phyloP scores from a whole-genome alignment of 2,888 invertebrate species.

The Physocephala rufipes region DNA sequence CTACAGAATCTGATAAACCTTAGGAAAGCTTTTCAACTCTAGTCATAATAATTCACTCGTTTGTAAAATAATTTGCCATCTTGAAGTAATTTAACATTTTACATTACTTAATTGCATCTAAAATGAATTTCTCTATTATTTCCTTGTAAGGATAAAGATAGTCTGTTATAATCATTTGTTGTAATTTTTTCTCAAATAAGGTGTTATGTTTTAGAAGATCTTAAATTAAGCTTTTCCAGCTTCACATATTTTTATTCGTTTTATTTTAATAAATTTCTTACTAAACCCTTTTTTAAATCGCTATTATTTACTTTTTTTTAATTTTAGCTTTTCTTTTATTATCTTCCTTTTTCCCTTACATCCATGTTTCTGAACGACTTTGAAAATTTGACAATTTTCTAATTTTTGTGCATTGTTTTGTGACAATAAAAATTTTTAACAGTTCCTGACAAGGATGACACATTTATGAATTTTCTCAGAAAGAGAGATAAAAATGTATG shows the following conservation, averaged over 20 bases:
- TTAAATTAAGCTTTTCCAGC: background rate
- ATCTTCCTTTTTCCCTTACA: background rate
- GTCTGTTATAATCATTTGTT: too few relatives aligned
- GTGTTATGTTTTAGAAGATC: too few relatives aligned
- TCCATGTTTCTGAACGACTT: background rate
- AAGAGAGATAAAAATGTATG: background rate
- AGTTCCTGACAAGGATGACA: background rate
- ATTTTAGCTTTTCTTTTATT: conserved; percentile 8
- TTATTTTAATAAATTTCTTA: conserved; percentile 28
- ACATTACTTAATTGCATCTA: too few relatives aligned
- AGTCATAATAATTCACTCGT: too few relatives aligned
- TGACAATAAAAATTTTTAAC: background rate
- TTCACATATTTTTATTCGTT: conserved; percentile 13
- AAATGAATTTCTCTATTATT: too few relatives aligned
- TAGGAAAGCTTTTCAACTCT: too few relatives aligned
- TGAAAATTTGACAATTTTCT: background rate
- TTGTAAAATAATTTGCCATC: too few relatives aligned
- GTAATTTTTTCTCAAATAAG: too few relatives aligned
- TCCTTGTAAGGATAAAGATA: too few relatives aligned
- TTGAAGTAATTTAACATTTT: too few relatives aligned
- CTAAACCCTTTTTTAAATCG: conserved; percentile 16
- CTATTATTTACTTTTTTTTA: too few relatives aligned
- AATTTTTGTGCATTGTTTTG: background rate
- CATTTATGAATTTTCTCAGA: background rate
- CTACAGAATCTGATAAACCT: too few relatives aligned